Base-by-base conservation (phyloP, 1,140 invertebrate species). In the Trigoniulus corallinus region DNA sequence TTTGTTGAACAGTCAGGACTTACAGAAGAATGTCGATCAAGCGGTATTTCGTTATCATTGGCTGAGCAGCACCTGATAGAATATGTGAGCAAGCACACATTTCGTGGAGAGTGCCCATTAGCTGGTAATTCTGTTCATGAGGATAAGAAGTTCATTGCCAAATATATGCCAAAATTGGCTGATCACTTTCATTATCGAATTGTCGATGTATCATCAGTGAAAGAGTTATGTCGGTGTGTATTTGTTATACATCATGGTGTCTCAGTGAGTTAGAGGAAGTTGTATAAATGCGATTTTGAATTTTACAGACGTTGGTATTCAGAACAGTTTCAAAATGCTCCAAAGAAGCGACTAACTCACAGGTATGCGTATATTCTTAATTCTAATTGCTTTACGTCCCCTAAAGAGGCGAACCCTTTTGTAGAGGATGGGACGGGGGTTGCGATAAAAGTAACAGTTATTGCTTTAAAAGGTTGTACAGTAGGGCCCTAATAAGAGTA, bases 121-220 rank as follows among this genome's bases (percentile, higher is more conserved):
- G 89, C 82, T 49, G 93, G 93, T 0, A 98, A 93, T 70, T 81
- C 84, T 48, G 74, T 96, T 4, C 83, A 86, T 59, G 80, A 82
- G 71, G 92, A 98, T 64, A 69, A 81, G 54, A 48, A 80, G 13
- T 93, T 92, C 67, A 54, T 93, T 27, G 54, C 60, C 1, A 82
- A 81, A 66, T 77, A 81, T 57, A 83, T 89, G 78, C 83, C 85
- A 0, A 65, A 56, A 34, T 62, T 91, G 15, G 62, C 83, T 60
- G 60, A 79, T 12, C 84, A 91, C 66, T 69, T 96, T 50, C 88
- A 96, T 67, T 95, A 97, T 67, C 75, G 92, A 60, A 81, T 89
- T 22, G 80, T 97, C 47, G 93, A 98, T 76, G 89, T 95, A 2
- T 88, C 82, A 27, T 77, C 82, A 2, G 67, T 96, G 1, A 95